A percentile compares a stretch with the other conserved stretches of the same genome.
Conservation (phyloP, 2,888 invertebrate genomes). For the Cephus runcator region DNA sequence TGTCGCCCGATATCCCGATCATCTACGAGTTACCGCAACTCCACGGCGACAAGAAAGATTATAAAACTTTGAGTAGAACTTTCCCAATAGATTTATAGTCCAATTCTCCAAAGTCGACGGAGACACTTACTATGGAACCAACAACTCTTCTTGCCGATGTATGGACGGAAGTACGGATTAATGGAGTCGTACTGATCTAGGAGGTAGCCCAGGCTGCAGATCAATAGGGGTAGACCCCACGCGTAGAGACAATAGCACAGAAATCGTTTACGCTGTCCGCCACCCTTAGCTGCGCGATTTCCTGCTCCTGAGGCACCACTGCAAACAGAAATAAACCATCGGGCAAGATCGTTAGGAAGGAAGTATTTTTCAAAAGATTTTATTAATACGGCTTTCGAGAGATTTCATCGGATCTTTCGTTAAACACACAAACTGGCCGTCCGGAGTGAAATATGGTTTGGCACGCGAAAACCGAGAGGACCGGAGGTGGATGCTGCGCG, state of each 20-base stretch:
- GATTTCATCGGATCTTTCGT: background rate
- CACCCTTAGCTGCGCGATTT: background rate
- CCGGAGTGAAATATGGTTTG: background rate
- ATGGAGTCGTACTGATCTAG: conserved; percentile 69
- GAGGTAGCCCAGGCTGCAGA: conserved; percentile 70
- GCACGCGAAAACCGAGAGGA: background rate
- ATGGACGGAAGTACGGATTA: conserved; percentile 68
- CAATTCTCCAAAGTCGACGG: conserved; percentile 14
- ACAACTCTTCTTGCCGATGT: conserved; percentile 73
- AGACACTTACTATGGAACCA: conserved; percentile 73
- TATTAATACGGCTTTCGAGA: background rate
- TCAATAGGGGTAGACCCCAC: conserved; percentile 73
- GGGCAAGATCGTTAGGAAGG: background rate
- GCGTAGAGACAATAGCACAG: conserved; percentile 77
- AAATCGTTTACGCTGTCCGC: conserved; percentile 67
- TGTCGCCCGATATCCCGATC: background rate
- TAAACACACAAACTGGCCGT: background rate
- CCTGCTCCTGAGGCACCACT: conserved; percentile 67
- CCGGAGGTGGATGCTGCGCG: background rate
- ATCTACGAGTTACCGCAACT: background rate
- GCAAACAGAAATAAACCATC: conserved; percentile 21
- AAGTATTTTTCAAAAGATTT: background rate
- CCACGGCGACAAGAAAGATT: background rate
- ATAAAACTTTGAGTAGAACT: background rate
- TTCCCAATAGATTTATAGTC: conserved; percentile 15